Conservation (phyloP, 2,888 invertebrate genomes). For the Melangyna quadrimaculata region DNA sequence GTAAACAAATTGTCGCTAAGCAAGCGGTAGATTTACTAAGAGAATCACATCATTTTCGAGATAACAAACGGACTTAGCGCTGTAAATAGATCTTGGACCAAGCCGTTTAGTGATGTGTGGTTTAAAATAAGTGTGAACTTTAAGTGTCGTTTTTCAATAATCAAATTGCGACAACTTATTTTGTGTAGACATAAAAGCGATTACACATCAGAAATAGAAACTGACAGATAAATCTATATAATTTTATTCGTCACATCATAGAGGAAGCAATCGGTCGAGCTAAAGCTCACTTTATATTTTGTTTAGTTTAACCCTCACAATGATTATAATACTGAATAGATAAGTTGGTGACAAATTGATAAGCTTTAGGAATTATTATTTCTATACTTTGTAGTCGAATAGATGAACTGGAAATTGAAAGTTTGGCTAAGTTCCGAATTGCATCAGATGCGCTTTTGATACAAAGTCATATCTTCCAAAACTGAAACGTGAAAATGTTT, state of each 20-base stretch:
- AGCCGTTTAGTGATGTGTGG: not conserved
- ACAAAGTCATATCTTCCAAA: too few species aligned
- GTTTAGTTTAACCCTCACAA: not conserved
- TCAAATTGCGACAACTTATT: conserved; percentile 8
- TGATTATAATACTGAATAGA: not conserved
- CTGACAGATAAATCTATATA: not conserved
- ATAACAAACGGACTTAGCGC: conserved; percentile 25
- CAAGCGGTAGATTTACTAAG: not conserved
- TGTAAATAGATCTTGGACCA: conserved; percentile 43
- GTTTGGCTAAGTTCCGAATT: too few species aligned
- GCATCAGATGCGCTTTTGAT: too few species aligned
- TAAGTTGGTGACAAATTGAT: not conserved
- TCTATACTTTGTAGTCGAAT: not conserved
- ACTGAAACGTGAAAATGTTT: too few species aligned
- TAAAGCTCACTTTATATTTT: not conserved
- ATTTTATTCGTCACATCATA: not conserved
- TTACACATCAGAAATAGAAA: not conserved
- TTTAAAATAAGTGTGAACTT: conserved; percentile 37
- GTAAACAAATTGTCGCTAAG: conserved; percentile 32
- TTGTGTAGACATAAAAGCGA: not conserved
- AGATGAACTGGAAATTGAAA: not conserved
- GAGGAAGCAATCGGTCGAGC: not conserved
- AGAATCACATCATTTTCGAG: conserved; percentile 26
- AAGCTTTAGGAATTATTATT: not conserved
- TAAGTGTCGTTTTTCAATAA: conserved; percentile 16